Evolutionary conservation across 2,797 vertebrate species (phyloP).

Genomic region (Anableps anableps): DNA sequence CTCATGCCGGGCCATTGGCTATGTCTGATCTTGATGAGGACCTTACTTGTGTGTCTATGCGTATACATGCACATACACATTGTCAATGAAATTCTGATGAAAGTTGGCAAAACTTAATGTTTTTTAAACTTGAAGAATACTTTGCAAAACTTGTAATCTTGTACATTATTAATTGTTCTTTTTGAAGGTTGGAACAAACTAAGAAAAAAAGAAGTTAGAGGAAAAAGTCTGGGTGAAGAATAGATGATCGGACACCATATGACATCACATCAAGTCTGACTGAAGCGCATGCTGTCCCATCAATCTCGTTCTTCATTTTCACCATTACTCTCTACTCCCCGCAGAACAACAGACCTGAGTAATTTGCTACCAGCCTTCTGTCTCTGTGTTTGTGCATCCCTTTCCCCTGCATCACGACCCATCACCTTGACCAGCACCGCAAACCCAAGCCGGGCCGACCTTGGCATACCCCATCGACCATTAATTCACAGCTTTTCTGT

Average conservation of each 20-base stretch:
- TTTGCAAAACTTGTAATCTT: neutral
- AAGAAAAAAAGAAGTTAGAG: slow-evolving; percentile 12
- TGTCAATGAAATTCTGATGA: slow-evolving; percentile 7
- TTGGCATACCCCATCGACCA: slow-evolving; percentile 87
- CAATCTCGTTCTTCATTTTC: slow-evolving; percentile 58
- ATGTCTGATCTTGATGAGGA: neutral
- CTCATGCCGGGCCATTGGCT: neutral
- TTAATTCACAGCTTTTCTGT: slow-evolving; percentile 90
- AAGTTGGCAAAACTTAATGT: neutral
- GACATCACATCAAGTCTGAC: slow-evolving; percentile 54
- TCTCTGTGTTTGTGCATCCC: slow-evolving; percentile 44
- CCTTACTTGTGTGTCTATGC: neutral
- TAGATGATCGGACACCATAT: slow-evolving; percentile 35
- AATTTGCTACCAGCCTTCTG: slow-evolving; percentile 65
- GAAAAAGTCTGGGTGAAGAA: slow-evolving; percentile 37
- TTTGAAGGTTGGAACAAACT: slow-evolving; percentile 21
- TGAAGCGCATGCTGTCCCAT: slow-evolving; percentile 51
- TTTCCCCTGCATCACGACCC: slow-evolving; percentile 58
- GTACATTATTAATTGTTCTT: neutral
- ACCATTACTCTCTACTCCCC: slow-evolving; percentile 63
- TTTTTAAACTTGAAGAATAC: neutral
- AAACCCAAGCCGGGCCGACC: slow-evolving; percentile 86
- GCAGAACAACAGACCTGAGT: slow-evolving; percentile 70
- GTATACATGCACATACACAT: slow-evolving; percentile 10
- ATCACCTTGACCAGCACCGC: slow-evolving; percentile 90